Evolutionary conservation across 1,140 invertebrate species (phyloP).

Genomic region (Heterodera carotae): DNA sequence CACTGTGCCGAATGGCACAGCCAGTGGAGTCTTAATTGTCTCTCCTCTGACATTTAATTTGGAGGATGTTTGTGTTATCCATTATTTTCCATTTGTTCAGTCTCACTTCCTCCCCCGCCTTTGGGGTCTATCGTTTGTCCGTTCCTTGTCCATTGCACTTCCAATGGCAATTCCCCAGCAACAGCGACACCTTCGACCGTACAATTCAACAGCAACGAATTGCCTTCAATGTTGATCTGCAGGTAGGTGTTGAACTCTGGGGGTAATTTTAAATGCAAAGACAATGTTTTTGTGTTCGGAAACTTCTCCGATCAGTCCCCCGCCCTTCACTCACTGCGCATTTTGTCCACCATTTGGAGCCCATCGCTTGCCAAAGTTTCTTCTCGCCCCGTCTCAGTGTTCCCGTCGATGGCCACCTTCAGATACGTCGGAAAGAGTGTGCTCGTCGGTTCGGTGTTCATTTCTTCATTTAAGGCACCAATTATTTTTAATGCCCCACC

Average conservation of each 20-base stretch:
- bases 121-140: slow-evolving; percentile 27
- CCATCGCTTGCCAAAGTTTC: neutral
- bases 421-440: slow-evolving; percentile 40
- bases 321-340: slow-evolving; percentile 4
- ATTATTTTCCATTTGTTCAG: slow-evolving; percentile 2
- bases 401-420: slow-evolving; percentile 26
- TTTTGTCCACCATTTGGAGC: neutral
- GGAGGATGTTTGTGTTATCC: slow-evolving; percentile 9
- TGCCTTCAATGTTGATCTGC: slow-evolving; percentile 30
- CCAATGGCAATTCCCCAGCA: neutral
- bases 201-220: slow-evolving; percentile 35
- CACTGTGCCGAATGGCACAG: too few species aligned
- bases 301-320: slow-evolving; percentile 5
- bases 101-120: neutral
- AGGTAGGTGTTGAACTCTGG: slow-evolving; percentile 27
- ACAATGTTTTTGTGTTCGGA: neutral
- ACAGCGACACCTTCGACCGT: slow-evolving; percentile 21
- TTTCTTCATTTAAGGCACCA: slow-evolving; percentile 11
- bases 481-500: too few species aligned
- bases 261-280: neutral
- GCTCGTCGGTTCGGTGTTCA: slow-evolving; percentile 42
- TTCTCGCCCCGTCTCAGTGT: neutral
- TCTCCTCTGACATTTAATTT: neutral
- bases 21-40: slow-evolving; percentile 16
- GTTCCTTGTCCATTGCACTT: neutral